These are phyloP conservation scores for Melanocharis versteri DNA, from an alignment of 2,113 vertebrate genomes.

Conservation along the genomic window DNA sequence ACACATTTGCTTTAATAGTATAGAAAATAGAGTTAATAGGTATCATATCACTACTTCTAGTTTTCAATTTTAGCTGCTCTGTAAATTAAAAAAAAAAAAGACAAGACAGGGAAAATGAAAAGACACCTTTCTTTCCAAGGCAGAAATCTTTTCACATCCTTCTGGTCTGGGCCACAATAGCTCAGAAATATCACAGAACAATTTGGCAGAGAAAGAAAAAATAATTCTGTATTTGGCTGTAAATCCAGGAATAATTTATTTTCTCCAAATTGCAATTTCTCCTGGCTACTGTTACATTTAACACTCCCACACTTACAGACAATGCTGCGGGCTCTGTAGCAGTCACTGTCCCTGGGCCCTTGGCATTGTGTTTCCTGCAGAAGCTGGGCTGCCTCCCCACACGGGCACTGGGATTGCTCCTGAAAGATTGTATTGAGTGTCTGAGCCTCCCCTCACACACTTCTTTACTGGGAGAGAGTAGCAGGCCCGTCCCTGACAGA, in stretches of 20 bases:
- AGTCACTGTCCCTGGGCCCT: background rate
- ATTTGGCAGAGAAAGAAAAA: background rate
- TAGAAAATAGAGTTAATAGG: background rate
- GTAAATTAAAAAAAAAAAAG: background rate
- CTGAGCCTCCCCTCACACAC: background rate
- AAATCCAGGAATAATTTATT: background rate
- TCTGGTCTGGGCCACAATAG: background rate
- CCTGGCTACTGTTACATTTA: background rate
- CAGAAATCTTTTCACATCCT: background rate
- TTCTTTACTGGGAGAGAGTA: too few relatives aligned
- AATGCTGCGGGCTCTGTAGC: fast-evolving
- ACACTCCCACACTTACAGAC: background rate
- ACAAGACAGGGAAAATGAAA: background rate
- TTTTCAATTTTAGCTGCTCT: background rate
- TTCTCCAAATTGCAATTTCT: background rate
- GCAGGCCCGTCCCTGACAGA: fast-evolving
- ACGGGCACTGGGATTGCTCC: background rate
- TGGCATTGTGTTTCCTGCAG: background rate
- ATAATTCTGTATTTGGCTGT: background rate
- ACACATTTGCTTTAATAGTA: background rate
- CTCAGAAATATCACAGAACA: background rate
- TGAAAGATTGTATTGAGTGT: fast-evolving
- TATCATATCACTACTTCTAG: background rate
- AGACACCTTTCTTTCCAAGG: background rate
- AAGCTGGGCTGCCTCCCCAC: background rate